Base-by-base conservation (phyloP, 2,888 invertebrate genomes). In the Eupithecia tripunctaria region DNA sequence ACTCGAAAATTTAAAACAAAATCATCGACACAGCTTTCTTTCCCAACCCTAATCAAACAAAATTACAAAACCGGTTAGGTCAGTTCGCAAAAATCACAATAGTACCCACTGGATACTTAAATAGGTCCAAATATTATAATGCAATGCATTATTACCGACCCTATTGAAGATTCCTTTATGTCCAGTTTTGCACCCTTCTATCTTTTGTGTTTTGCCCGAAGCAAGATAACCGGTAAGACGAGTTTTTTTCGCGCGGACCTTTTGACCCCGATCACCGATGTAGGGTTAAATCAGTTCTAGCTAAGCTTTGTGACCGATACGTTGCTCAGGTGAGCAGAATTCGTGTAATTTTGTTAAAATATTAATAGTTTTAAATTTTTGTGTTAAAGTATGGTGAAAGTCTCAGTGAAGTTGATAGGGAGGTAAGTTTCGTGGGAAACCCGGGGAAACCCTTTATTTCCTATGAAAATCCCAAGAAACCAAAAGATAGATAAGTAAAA, bases 41-140 rank as follows among this genome's bases (percentile, higher is more conserved):
- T 43, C 65, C n/a, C 85, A 79, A 72, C 84, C 69, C 87, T 85
- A 81, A 36, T n/a, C 76, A 73, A 71, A 73, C 76, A 82, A 86
- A 86, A 81, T 84, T 82, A 83, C 76, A 87, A 89, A 94, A 94
- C 94, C 92, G 92, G 94, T 94, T 86, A 92, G 93, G 94, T 94
- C 94, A 94, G 92, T 94, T 93, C 82, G 88, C 88, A 89, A 76
- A 75, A 88, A 89, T 88, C 87, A 93, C 93, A 94, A 94, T 91
- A 89, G 89, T 65, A 88, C 90, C 91, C 92, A 89, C 84, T 91
- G 92, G 94, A 92, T 94, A 94, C 92, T 94, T 92, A 94, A 94
- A 94, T 94, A 93, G 93, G 93, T 93, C 94, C 93, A 93, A 93
- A 93, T 88, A 93, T 92, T 91, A 93, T 92, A 93, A 93, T 93